Evolutionary conservation across 37 sponge, comb jelly and placozoan species (phyloP), one percentile per base, ranked within the genome.

Genomic region (Eunapius fragilis): DNA sequence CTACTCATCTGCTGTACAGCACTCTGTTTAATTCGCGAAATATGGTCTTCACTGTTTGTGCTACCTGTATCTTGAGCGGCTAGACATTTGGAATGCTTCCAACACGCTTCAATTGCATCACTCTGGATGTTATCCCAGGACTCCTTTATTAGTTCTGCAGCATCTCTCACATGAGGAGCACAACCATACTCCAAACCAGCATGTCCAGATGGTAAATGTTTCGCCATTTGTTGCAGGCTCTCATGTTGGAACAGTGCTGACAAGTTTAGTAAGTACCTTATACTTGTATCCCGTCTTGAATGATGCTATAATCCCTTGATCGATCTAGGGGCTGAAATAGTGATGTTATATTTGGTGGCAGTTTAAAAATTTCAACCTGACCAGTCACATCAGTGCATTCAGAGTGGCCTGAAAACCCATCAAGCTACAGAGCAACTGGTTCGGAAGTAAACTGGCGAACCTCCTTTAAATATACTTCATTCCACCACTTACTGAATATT

Each of bases 251-350:
- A 19, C 58, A 58, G 6, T 58, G 14, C 58, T 58, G 14, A 58
- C 58, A 58, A 58, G 58, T 58, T 58, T 58, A 17, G 6, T 19
- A 58, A 58, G 58, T 12, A 58, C 19, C 58, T 17, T 58, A 58
- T 19, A 58, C 14, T 58, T 37, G 48, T 87, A 91, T 76, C 80
- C 69, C 3, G 73, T 23, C 28, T 87, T 91, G 31, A 91, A 87
- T 32, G 87, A 80, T 28, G 79, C 25, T 37, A 86, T 91, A 37
- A 91, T 91, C 22, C 88, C 92, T 31, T 80, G 69, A 69, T 91
- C 92, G 13, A 91, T n/a, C n/a, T n/a, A n/a, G n/a, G n/a, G n/a
- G n/a, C n/a, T n/a, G n/a, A n/a, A n/a, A n/a, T n/a, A n/a, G n/a
- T n/a, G n/a, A n/a, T n/a, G n/a, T n/a, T n/a, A n/a, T n/a, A n/a